Base-by-base conservation (phyloP, 2,888 invertebrate species). In the Tiliacea aurago region DNA sequence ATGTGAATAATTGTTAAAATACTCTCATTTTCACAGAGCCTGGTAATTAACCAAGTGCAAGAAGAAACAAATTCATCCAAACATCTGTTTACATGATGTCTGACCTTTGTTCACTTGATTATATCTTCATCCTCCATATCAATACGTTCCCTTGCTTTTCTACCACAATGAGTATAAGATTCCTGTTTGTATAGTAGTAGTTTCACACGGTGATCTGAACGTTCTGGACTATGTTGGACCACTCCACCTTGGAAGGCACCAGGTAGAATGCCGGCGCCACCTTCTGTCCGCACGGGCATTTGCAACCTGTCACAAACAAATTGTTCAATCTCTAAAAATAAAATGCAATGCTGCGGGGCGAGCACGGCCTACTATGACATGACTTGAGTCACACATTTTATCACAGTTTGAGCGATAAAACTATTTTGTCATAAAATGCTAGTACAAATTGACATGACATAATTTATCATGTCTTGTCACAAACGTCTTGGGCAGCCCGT, bases 251-350 rank as follows among this genome's bases (percentile, higher is more conserved):
- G 59, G 98, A 98, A 55, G 98, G 98, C 88, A 98, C 98, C 86
- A 99, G 96, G 94, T 99, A 99, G 96, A 99, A 99, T 41, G 98
- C 98, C 0, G 99, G 99, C 20, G 98, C 98, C 76, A 99, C 98
- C 94, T 98, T 98, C 80, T 98, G 97, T 0, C 99, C 99, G 93
- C 99, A 99, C 0, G 98, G 98, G 92, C 99, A 99, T 87, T 98
- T 98, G 88, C 98, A 98, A 70, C 98, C 98, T 97, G 95, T 51
- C 91, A 78, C 69, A 78, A 74, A 77, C 20, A 64, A 4, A 67
- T 6, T 55, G 28, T 28, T 28, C 28, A 37, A 37, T 37, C 37
- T 4, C 4, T 33, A 33, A 3, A 33, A 33, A 33, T 33, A 33
- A 33, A 33, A 33, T n/a, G n/a, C n/a, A n/a, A n/a, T n/a, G n/a